Conservation (phyloP, 2,113 vertebrate species). For the Melanocharis versteri region DNA sequence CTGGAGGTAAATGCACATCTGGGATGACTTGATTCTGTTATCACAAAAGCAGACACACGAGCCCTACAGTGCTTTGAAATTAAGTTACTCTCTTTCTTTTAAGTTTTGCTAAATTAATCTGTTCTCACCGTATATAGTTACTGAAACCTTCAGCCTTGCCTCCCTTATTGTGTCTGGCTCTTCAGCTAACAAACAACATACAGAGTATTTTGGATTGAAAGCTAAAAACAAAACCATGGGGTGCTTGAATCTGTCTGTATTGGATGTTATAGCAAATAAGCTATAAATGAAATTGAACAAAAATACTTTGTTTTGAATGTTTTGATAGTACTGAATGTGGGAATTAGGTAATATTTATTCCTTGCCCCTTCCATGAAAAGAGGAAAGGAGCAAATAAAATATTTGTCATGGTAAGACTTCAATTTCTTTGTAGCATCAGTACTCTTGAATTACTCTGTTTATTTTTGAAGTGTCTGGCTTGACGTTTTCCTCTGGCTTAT, state of each 20-base stretch:
- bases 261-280: neutral
- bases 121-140: neutral
- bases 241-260: neutral
- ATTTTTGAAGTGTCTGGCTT: neutral
- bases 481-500: neutral
- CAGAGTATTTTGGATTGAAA: neutral
- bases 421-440: neutral
- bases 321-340: neutral
- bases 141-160: neutral
- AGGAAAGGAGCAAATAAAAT: neutral
- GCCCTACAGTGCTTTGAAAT: neutral
- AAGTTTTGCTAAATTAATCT: neutral
- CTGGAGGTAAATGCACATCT: conserved; percentile 75
- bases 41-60: neutral
- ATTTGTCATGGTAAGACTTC: neutral
- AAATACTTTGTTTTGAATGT: neutral
- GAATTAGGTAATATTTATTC: neutral
- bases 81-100: neutral
- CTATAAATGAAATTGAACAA: neutral
- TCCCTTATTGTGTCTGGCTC: neutral
- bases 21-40: neutral
- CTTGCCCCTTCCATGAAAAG: neutral
- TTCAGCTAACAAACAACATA: neutral
- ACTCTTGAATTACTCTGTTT: neutral
- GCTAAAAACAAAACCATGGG: neutral